phyloP scores from a whole-genome alignment of 1,140 invertebrate species.

The Acromyrmex heyeri region DNA sequence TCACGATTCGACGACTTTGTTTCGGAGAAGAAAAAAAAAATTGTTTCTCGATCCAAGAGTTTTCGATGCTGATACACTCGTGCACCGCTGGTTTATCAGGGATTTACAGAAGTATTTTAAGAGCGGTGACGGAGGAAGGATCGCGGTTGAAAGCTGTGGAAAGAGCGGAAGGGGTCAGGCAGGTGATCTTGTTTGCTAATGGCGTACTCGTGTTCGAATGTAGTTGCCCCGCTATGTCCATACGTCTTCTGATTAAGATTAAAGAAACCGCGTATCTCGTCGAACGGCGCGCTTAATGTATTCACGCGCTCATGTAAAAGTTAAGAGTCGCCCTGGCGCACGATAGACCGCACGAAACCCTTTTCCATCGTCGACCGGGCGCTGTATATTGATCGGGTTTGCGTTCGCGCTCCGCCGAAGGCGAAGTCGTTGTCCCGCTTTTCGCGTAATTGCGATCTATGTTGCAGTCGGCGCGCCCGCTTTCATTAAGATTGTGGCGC shows the following conservation, averaged over 20 bases:
- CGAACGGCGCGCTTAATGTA: constrained; percentile 77
- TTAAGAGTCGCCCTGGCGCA: constrained; percentile 75
- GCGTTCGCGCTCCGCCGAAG: constrained; percentile 46
- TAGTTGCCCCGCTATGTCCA: constrained; percentile 81
- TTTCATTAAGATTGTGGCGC: constrained; percentile 63
- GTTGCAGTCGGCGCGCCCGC: constrained; percentile 42
- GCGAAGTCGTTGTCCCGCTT: constrained; percentile 53
- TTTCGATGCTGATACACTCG: constrained; percentile 58
- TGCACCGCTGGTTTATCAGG: constrained; percentile 76
- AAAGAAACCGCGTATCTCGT: constrained; percentile 83
- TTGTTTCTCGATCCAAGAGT: constrained; percentile 60
- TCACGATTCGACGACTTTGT: neutral
- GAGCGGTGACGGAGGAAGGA: constrained; percentile 58
- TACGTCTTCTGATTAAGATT: constrained; percentile 85
- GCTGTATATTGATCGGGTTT: constrained; percentile 72
- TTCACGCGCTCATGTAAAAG: constrained; percentile 80
- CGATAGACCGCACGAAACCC: constrained; percentile 77
- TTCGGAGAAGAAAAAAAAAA: neutral
- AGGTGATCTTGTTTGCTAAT: constrained; percentile 86
- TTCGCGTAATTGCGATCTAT: constrained; percentile 64
- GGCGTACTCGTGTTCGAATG: constrained; percentile 85
- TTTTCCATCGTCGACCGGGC: constrained; percentile 32
- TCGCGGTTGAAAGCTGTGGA: constrained; percentile 35
- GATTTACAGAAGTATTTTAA: constrained; percentile 80
- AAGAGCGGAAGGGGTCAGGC: constrained; percentile 74